A percentile compares a stretch with the other conserved stretches of the same genome.
phyloP scores from a whole-genome alignment of 2,888 invertebrate species.

The Mythimna loreyi region DNA sequence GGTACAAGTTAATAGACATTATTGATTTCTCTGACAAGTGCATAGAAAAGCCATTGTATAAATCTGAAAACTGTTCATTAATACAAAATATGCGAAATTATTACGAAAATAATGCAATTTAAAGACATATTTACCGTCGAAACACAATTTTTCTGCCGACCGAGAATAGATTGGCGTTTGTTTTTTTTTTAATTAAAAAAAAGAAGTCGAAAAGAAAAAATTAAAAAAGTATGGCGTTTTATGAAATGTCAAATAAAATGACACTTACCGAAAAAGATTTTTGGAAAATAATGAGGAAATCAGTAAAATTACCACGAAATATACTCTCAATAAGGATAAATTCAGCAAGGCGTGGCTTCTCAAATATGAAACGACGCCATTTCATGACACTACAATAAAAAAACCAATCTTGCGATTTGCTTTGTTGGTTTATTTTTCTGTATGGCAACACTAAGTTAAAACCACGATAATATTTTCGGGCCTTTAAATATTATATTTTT shows the following conservation, averaged over 20 bases:
- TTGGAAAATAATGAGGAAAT: conserved; percentile 18
- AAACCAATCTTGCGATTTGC: neutral
- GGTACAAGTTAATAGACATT: conserved; percentile 45
- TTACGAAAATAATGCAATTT: conserved; percentile 17
- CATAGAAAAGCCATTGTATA: conserved; percentile 16
- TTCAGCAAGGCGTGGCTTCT: conserved; percentile 43
- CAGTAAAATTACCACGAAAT: neutral
- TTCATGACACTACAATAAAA: conserved; percentile 33
- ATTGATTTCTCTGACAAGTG: conserved; percentile 53
- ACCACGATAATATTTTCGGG: neutral
- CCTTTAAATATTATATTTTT: neutral
- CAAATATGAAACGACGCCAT: conserved; percentile 54
- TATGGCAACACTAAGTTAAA: conserved; percentile 36
- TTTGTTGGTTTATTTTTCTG: conserved; percentile 22
- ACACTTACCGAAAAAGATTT: conserved; percentile 41
- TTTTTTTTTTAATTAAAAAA: conserved; percentile 86
- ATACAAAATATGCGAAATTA: conserved; percentile 17
- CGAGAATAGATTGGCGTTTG: conserved; percentile 82
- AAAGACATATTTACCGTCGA: conserved; percentile 56
- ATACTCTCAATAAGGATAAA: neutral
- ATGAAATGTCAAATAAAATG: conserved; percentile 72
- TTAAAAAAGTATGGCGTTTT: conserved; percentile 76
- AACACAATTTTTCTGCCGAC: conserved; percentile 58
- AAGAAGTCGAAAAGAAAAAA: conserved; percentile 71
- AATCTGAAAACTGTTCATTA: conserved; percentile 21